Conservation (phyloP, 2,888 invertebrate genomes). For the Anticlea derivata region DNA sequence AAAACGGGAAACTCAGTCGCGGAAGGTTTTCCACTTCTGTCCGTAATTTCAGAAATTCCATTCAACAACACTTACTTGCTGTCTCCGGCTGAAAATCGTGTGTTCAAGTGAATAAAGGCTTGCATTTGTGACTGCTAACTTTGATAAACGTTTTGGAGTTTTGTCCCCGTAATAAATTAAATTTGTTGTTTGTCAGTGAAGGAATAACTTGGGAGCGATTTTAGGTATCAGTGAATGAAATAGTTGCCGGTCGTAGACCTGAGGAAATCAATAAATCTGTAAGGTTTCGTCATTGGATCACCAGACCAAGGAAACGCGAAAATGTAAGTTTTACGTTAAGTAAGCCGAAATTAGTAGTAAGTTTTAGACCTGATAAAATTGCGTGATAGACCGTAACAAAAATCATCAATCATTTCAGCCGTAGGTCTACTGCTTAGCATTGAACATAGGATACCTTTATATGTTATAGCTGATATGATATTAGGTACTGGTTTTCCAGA, state of each 20-base stretch:
- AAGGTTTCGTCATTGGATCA: constrained; percentile 17
- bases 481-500: too few species aligned
- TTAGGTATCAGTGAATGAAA: constrained; percentile 48
- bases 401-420: too few species aligned
- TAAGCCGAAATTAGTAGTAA: too few species aligned
- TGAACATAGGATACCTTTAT: too few species aligned
- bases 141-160: constrained; percentile 58
- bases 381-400: too few species aligned
- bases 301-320: constrained; percentile 21
- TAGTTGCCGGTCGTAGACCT: constrained; percentile 27
- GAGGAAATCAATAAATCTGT: constrained; percentile 36
- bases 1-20: constrained; percentile 70
- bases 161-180: constrained; percentile 72
- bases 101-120: constrained; percentile 40
- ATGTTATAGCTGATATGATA: too few species aligned
- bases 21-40: constrained; percentile 72
- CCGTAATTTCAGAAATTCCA: constrained; percentile 67
- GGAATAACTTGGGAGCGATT: constrained; percentile 48
- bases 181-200: constrained; percentile 69
- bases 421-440: too few species aligned
- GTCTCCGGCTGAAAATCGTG: constrained; percentile 42
- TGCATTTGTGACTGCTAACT: constrained; percentile 61
- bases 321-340: constrained; percentile 34
- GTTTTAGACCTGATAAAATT: too few species aligned
- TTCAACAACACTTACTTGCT: constrained; percentile 54